Evolutionary conservation across 1,140 invertebrate species (phyloP).

Genomic region (Nebria ingens): DNA sequence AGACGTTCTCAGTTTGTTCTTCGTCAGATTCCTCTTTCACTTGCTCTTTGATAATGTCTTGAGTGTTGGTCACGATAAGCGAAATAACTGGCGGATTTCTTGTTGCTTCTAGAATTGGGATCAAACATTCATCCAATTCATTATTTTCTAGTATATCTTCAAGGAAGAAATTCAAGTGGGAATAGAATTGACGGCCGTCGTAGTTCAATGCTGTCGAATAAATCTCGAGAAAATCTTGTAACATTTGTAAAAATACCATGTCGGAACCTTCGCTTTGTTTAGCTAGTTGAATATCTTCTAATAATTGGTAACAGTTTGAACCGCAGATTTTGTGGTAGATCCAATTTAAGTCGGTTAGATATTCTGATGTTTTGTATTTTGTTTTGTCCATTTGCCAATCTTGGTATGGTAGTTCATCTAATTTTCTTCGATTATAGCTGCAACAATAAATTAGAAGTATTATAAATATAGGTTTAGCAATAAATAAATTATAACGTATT

Average conservation of each 20-base stretch:
- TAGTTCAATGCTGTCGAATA: constrained; percentile 56
- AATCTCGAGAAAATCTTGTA: constrained; percentile 53
- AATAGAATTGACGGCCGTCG: constrained; percentile 63
- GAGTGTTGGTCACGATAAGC: constrained; percentile 33
- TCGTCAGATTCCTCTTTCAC: constrained; percentile 23
- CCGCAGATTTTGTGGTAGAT: constrained; percentile 62
- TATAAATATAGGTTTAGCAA: background rate
- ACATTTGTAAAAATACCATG: constrained; percentile 45
- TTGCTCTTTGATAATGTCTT: background rate
- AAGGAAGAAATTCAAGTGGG: constrained; percentile 50
- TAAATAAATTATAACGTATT: constrained; percentile 9
- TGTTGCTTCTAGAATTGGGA: constrained; percentile 34
- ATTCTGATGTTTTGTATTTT: constrained; percentile 29
- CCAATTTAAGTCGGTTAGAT: constrained; percentile 58
- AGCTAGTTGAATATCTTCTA: constrained; percentile 52
- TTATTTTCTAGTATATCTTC: constrained; percentile 34
- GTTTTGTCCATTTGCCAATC: constrained; percentile 29
- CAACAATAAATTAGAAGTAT: constrained; percentile 22
- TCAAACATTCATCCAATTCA: constrained; percentile 23
- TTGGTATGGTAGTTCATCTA: constrained; percentile 74
- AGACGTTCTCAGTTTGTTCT: constrained; percentile 33
- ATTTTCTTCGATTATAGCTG: constrained; percentile 66
- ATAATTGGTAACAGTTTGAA: constrained; percentile 49
- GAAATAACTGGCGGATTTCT: constrained; percentile 42
- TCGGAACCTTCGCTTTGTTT: constrained; percentile 26